Conservation (phyloP, 2,888 invertebrate species). For the Mellilla xanthometata region DNA sequence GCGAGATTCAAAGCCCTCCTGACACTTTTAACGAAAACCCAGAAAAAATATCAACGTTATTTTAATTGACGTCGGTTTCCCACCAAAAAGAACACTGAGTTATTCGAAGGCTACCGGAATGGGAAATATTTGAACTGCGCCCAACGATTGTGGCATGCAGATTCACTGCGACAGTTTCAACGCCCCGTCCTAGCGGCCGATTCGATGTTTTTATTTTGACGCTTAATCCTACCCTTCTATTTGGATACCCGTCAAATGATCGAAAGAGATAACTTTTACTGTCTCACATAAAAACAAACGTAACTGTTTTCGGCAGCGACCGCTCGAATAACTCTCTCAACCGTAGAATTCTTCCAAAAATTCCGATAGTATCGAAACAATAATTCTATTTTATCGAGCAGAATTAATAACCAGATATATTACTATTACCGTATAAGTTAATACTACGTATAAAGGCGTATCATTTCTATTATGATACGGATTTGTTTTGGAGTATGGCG, state of each 20-base stretch:
- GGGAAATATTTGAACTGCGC: conserved; percentile 60
- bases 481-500: conserved; percentile 56
- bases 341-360: conserved; percentile 26
- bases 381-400: conserved; percentile 68
- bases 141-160: conserved; percentile 61
- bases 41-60: conserved; percentile 63
- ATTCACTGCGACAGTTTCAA: conserved; percentile 61
- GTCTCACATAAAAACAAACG: conserved; percentile 18
- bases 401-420: conserved; percentile 73
- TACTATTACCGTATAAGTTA: conserved; percentile 61
- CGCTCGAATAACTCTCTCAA: conserved; percentile 4
- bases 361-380: conserved; percentile 36
- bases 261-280: conserved; percentile 22
- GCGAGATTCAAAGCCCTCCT: conserved; percentile 74
- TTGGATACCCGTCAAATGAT: conserved; percentile 21
- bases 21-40: conserved; percentile 58
- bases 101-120: conserved; percentile 69
- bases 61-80: conserved; percentile 73
- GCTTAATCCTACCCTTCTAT: conserved; percentile 27
- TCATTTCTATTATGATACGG: conserved; percentile 72
- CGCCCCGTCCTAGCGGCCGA: conserved; percentile 37
- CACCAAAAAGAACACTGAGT: conserved; percentile 67
- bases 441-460: conserved; percentile 70
- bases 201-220: conserved; percentile 33
- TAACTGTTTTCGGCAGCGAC: conserved; percentile 10